Conservation (phyloP, 1,140 invertebrate species). For the Bombus balteatus region DNA sequence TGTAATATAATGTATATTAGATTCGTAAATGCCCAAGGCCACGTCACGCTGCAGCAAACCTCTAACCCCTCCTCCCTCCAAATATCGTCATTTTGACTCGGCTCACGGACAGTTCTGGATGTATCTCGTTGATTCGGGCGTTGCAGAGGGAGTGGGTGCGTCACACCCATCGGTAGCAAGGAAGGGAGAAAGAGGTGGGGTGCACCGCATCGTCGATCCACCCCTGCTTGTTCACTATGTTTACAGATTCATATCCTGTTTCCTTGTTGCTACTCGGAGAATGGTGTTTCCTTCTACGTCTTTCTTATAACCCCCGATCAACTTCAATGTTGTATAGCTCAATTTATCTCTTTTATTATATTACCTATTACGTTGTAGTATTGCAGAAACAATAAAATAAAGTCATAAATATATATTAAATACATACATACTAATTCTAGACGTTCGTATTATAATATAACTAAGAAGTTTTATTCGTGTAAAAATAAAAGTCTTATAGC, state of each 20-base stretch:
- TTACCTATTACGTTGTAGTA: background rate
- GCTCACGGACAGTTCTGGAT: constrained; percentile 46
- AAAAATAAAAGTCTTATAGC: background rate
- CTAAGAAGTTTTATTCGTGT: no score
- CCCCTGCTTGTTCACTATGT: constrained; percentile 42
- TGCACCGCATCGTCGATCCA: constrained; percentile 51
- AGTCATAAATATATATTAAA: background rate
- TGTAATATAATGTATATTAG: constrained; percentile 16
- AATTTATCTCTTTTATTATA: background rate
- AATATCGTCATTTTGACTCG: constrained; percentile 45
- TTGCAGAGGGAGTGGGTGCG: constrained; percentile 47
- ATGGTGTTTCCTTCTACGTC: background rate
- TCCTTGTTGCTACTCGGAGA: constrained; percentile 7
- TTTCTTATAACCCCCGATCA: no score
- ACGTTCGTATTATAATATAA: no score
- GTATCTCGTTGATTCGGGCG: constrained; percentile 47
- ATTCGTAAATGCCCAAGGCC: constrained; percentile 56
- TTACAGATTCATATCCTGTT: constrained; percentile 63
- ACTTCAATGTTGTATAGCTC: background rate
- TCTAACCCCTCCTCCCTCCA: background rate
- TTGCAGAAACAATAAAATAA: background rate
- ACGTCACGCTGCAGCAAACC: constrained; percentile 59
- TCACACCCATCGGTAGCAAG: constrained; percentile 43
- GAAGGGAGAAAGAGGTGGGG: constrained; percentile 30
- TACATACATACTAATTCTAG: background rate